These are phyloP conservation scores for Caenorhabditis sp. DNA, from an alignment of 2,888 invertebrate species.

Conservation along the genomic window DNA sequence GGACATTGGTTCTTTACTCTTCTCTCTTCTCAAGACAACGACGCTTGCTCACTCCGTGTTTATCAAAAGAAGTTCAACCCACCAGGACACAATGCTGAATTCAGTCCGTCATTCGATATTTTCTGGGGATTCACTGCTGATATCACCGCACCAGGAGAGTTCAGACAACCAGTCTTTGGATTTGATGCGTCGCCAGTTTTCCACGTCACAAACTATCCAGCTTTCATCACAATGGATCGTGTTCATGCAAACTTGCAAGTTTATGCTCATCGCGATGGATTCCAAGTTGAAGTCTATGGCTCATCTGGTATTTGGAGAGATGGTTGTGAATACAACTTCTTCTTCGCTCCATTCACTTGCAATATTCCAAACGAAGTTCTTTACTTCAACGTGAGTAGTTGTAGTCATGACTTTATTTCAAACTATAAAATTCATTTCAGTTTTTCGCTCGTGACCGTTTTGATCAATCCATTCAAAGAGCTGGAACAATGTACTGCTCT, in stretches of 20 bases:
- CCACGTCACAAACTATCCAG: conserved; percentile 46
- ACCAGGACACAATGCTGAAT: conserved; percentile 15
- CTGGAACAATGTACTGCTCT: conserved; percentile 59
- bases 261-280: conserved; percentile 44
- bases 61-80: conserved; percentile 49
- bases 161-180: conserved; percentile 40
- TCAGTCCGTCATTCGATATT: conserved; percentile 41
- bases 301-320: conserved; percentile 58
- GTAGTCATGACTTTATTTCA: neutral
- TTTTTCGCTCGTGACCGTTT: conserved; percentile 54
- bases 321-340: conserved; percentile 57
- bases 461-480: conserved; percentile 55
- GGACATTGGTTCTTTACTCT: conserved; percentile 54
- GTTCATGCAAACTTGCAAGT: conserved; percentile 49
- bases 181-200: conserved; percentile 36
- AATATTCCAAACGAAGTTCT: conserved; percentile 49
- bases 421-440: no score
- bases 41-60: conserved; percentile 50
- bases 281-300: conserved; percentile 51
- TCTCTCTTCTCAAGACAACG: conserved; percentile 11
- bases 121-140: conserved; percentile 47
- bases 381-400: conserved; percentile 51
- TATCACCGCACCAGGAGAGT: conserved; percentile 33
- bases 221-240: conserved; percentile 35
- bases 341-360: conserved; percentile 61